Conservation (phyloP, 1,140 invertebrate species). For the Caenorhabditis briggsae region DNA sequence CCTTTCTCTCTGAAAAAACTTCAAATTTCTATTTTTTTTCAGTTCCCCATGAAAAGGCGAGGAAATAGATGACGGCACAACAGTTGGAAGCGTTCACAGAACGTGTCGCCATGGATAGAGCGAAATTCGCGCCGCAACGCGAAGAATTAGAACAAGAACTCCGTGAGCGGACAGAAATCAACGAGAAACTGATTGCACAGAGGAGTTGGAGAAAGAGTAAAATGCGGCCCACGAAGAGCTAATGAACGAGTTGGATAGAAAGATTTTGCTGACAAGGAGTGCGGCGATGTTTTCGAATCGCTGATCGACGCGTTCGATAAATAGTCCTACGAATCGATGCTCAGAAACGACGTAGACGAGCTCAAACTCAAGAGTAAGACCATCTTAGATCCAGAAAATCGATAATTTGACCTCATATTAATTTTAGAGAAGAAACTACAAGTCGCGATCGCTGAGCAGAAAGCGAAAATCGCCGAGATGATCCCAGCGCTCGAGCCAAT, state of each 20-base stretch:
- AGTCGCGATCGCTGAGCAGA: neutral
- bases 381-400: neutral
- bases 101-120: neutral
- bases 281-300: conserved; percentile 4
- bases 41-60: neutral
- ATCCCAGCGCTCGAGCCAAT: neutral
- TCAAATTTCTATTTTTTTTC: neutral
- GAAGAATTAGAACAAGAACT: conserved; percentile 5
- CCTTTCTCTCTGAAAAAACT: neutral
- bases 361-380: conserved; percentile 8
- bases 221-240: neutral
- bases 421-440: conserved; percentile 6
- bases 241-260: neutral
- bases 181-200: conserved; percentile 27
- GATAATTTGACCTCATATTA: neutral
- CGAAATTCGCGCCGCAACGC: conserved; percentile 6
- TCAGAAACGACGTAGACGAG: conserved; percentile 13
- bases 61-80: neutral
- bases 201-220: conserved; percentile 1
- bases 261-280: neutral
- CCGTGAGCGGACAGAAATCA: neutral
- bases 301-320: neutral
- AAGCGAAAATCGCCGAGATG: neutral
- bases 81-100: neutral
- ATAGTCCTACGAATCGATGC: neutral